Base-by-base conservation (phyloP, 2,113 vertebrate genomes). In the Caloenas nicobarica region DNA sequence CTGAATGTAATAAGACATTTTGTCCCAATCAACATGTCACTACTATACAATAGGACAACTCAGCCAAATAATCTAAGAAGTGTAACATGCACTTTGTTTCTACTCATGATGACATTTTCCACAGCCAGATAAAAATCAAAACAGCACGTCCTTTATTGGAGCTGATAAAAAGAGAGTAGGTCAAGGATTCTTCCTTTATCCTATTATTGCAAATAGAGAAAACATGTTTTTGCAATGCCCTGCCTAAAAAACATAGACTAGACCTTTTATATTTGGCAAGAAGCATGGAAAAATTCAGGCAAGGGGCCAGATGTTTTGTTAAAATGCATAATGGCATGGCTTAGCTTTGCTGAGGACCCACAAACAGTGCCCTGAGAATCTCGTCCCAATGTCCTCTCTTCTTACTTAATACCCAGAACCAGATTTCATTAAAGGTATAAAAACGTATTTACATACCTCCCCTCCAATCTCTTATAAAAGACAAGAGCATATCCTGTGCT, bases 231-330 rank as follows among this genome's bases (percentile, higher is more conserved):
- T 92, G 79, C 64, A 90, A 53, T 70, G 88, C 64, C 69, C 68
- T 88, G 86, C 86, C 80, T 86, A 91, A 94, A 95, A 94, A 85
- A 68, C 56, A 44, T 9, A 71, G 61, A 93, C 3, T 61, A 93
- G 89, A 81, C 48, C 90, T 96, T 95, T 86, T 81, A 34, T 71
- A 92, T 92, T 92, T 96, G 96, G 88, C 96, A 96, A 96, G 86
- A 93, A 89, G 64, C 83, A 92, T 36, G 90, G 92, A 95, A 96
- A 96, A 87, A 19, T 89, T 96, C 28, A 93, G 95, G 93, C 92
- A 89, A 87, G 21, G 5, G 31, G 92, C 88, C 93, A 95, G 50
- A 79, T 38, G 69, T 76, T 96, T 93, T 91, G 88, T 91, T 79
- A 44, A 86, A 95, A 88, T 5, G 31, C 77, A 65, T 90, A 86